A percentile compares a stretch with the other conserved stretches of the same genome.
phyloP scores from a whole-genome alignment of 2,888 invertebrate species.

The Eupsilia transversa region DNA sequence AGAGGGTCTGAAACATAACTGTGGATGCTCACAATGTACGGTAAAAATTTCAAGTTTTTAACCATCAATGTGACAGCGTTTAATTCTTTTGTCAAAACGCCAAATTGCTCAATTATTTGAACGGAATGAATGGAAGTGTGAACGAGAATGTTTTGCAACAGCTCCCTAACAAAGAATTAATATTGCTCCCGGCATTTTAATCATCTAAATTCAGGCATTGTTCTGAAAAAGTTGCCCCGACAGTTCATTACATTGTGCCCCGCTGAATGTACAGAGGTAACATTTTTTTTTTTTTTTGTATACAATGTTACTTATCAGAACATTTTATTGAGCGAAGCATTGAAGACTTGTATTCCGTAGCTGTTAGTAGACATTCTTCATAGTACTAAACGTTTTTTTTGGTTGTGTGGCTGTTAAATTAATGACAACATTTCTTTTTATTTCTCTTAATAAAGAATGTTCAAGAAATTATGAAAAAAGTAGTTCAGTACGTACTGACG shows the following conservation, averaged over 20 bases:
- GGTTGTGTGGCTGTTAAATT: too few species aligned
- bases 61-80: too few species aligned
- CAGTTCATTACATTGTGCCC: slow-evolving; percentile 53
- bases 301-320: slow-evolving; percentile 37
- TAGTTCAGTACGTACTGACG: too few species aligned
- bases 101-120: slow-evolving; percentile 49
- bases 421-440: neutral
- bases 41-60: neutral
- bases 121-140: slow-evolving; percentile 48
- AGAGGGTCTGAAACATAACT: neutral
- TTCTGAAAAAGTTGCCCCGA: slow-evolving; percentile 47
- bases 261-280: slow-evolving; percentile 43
- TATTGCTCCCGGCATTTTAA: slow-evolving; percentile 58
- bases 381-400: slow-evolving; percentile 3
- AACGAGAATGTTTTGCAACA: slow-evolving; percentile 53
- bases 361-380: neutral
- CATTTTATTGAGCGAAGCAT: slow-evolving; percentile 33
- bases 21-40: neutral
- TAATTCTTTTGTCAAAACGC: neutral
- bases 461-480: neutral
- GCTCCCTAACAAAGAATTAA: slow-evolving; percentile 54
- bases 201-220: slow-evolving; percentile 60
- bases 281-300: slow-evolving; percentile 43
- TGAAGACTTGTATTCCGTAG: slow-evolving; percentile 27
- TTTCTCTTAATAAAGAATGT: neutral